phyloP scores from a whole-genome alignment of 2,888 invertebrate species.

The Platycheirus rosarum region DNA sequence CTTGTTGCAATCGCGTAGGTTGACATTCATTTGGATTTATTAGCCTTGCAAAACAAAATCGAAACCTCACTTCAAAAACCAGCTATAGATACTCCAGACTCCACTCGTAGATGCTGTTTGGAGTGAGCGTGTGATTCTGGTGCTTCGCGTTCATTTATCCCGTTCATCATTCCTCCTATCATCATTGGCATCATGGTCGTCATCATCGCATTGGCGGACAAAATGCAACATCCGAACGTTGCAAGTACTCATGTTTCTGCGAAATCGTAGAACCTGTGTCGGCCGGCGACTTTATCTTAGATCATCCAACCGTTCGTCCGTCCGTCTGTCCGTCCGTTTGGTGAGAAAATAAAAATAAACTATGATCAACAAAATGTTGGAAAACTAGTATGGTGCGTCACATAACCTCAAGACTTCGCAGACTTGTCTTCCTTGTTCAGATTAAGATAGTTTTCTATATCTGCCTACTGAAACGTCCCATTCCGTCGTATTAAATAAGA shows the following conservation, averaged over 20 bases:
- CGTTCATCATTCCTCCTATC: constrained; percentile 67
- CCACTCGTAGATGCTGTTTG: constrained; percentile 2
- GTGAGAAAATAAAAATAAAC: constrained; percentile 38
- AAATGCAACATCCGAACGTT: constrained; percentile 11
- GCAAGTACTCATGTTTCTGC: constrained; percentile 67
- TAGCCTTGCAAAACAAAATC: constrained; percentile 66
- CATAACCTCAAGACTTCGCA: constrained; percentile 13
- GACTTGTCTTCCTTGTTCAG: constrained; percentile 41
- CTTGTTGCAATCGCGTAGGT: constrained; percentile 74
- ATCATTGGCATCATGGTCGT: constrained; percentile 63
- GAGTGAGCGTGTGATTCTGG: constrained; percentile 23
- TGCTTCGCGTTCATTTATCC: constrained; percentile 63
- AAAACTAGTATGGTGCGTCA: constrained; percentile 64
- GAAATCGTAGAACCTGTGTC: constrained; percentile 48
- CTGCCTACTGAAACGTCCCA: constrained; percentile 35
- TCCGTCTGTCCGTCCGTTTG: neutral
- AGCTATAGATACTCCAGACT: neutral
- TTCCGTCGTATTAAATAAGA: constrained; percentile 22
- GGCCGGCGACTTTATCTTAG: neutral
- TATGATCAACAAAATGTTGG: constrained; percentile 16
- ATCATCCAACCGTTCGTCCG: constrained; percentile 1
- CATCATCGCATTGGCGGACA: constrained; percentile 49
- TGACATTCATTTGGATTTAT: constrained; percentile 74
- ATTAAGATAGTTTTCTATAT: constrained; percentile 11
- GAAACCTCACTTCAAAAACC: neutral